Base-by-base conservation (phyloP, 2,113 vertebrate species). In the Oceanites oceanicus region DNA sequence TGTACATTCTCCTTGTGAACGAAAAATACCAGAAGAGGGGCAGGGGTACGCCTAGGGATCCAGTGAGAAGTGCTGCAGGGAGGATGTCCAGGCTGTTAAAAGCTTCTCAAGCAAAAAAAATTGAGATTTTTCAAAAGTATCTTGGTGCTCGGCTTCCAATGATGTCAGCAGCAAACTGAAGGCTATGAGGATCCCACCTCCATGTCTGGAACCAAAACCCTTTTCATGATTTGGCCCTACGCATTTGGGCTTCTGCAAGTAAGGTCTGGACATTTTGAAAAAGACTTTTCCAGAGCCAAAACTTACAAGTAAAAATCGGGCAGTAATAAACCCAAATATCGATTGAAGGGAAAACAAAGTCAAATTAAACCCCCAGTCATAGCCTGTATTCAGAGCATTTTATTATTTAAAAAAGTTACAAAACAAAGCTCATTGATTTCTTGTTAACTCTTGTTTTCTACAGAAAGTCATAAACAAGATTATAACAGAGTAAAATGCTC, bases 321-420 rank as follows among this genome's bases (percentile, higher is more conserved):
- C 38, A 25, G 20, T 13, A 81, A 34, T 11, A 52, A 67, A 12
- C 25, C 38, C 71, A 40, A 36, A 38, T 12, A 23, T 1, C 2
- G 1, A 26, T 1, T 38, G 47, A 71, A 67, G 18, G 26, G 27
- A 81, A 50, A 59, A 34, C 6, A 13, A 42, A 82, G 29, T 20
- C 76, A 63, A 27, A 55, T 45, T 49, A 32, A 83, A 4, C 8
- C 7, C 42, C 22, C 49, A 15, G 47, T 14, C 45, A 4, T 2
- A n/a, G 65, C n/a, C 52, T 40, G 45, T 10, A 11, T 44, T 34
- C 65, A 71, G 85, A 92, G 76, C 49, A n/a, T 87, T 96, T 94
- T 95, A 94, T 89, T 91, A 50, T 62, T 44, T 66, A 45, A 49
- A 90, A 91, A 66, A 62, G 38, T 59, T 94, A 83, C 52, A 92